A percentile compares a stretch with the other conserved stretches of the same genome.
Conservation (phyloP, 2,888 invertebrate genomes). For the Apodemia mormo region DNA sequence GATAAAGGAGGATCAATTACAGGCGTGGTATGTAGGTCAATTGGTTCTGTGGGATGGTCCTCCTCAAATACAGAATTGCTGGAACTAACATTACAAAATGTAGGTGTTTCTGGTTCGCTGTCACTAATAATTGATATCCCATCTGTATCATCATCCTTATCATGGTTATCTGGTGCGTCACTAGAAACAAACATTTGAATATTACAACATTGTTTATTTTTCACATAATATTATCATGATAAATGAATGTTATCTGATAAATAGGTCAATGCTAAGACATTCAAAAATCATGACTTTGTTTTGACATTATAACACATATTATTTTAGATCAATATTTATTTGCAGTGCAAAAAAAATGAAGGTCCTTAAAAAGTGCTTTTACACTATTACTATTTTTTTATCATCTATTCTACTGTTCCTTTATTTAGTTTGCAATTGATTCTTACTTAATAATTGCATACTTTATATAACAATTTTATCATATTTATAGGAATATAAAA, state of each 20-base stretch:
- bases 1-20: slow-evolving; percentile 40
- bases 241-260: slow-evolving; percentile 1
- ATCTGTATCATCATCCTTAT: slow-evolving; percentile 77
- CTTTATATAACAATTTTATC: too few relatives aligned
- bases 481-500: too few relatives aligned
- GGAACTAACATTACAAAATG: slow-evolving; percentile 50
- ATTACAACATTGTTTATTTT: neutral
- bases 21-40: slow-evolving; percentile 46
- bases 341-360: too few relatives aligned
- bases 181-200: neutral
- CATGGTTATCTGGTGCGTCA: slow-evolving; percentile 44
- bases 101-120: slow-evolving; percentile 65
- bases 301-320: neutral
- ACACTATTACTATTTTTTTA: too few relatives aligned
- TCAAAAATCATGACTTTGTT: neutral
- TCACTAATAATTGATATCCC: slow-evolving; percentile 78
- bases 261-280: slow-evolving; percentile 7
- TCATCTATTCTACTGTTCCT: too few relatives aligned
- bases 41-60: slow-evolving; percentile 45
- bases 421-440: too few relatives aligned
- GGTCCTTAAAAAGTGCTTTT: too few relatives aligned
- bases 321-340: neutral
- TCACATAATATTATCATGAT: slow-evolving; percentile 17
- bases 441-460: too few relatives aligned
- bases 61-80: slow-evolving; percentile 47